phyloP scores from a whole-genome alignment of 2,888 invertebrate genomes.

The Mechanitis mazaeus region DNA sequence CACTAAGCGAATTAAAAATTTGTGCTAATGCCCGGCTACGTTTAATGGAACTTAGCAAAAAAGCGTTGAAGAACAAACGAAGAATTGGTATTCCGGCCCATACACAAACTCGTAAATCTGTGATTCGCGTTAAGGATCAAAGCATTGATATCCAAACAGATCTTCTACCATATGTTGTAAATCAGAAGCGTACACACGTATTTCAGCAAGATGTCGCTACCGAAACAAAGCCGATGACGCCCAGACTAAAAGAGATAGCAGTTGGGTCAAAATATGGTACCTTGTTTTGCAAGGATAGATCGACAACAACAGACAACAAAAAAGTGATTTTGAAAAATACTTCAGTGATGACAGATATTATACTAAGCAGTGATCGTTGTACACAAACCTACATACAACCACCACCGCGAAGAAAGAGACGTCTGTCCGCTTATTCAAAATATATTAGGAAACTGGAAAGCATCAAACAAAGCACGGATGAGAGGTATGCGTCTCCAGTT shows the following conservation, averaged over 20 bases:
- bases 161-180: constrained; percentile 58
- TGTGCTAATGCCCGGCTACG: constrained; percentile 77
- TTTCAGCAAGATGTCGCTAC: constrained; percentile 54
- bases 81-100: constrained; percentile 72
- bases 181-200: constrained; percentile 44
- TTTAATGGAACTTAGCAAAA: constrained; percentile 77
- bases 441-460: constrained; percentile 37
- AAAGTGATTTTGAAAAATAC: constrained; percentile 50
- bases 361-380: constrained; percentile 42
- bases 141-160: constrained; percentile 74
- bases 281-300: constrained; percentile 48
- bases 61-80: constrained; percentile 73
- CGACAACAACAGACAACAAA: constrained; percentile 53
- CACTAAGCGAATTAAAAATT: constrained; percentile 73
- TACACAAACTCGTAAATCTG: constrained; percentile 75
- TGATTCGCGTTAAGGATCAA: constrained; percentile 76
- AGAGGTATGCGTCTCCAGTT: constrained; percentile 59
- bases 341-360: constrained; percentile 58
- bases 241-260: constrained; percentile 67
- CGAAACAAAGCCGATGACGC: constrained; percentile 64
- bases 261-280: constrained; percentile 57
- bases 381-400: constrained; percentile 58
- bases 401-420: constrained; percentile 56
- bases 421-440: constrained; percentile 37
- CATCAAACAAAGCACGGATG: constrained; percentile 38